Evolutionary conservation across 2,888 invertebrate species (phyloP), one percentile per base, ranked within the genome.

Genomic region (Clistopyga incitator): DNA sequence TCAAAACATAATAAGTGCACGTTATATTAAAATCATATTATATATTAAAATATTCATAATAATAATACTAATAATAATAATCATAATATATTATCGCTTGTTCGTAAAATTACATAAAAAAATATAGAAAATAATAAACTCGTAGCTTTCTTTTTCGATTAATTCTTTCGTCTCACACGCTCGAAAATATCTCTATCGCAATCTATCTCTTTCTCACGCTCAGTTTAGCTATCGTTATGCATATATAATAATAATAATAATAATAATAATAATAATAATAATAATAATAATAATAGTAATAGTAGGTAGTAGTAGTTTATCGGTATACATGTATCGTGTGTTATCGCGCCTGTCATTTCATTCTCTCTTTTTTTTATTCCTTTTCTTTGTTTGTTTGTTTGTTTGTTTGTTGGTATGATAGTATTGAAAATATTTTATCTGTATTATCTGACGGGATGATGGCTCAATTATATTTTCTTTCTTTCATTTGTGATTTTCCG

Each of bases 101-200:
- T 92, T 87, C 92, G 88, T 92, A 92, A 92, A 93, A 93, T 92
- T 93, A 92, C 92, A 92, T 93, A 93, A 92, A 93, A 92, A 93
- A 92, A 93, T 93, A 92, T 92, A 93, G 92, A 93, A 93, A 93
- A 92, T 92, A 92, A 92, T 93, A 92, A 93, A 90, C 92, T 91
- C 89, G 90, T 88, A 89, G 87, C 86, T 88, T 88, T 87, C 87
- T 87, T 86, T 88, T 88, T 88, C 80, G 86, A 85, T 68, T 80
- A 80, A 70, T 65, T 87, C 85, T 80, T 84, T 86, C 83, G 75
- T 75, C 78, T 76, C 83, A 87, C 86, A 86, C 89, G 84, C 86
- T 88, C 87, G 87, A 88, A 88, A 88, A 86, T 88, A 89, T 87
- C 80, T 89, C 84, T 88, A 79, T 88, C 84, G 85, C 86, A 85